Conservation (phyloP, 1,140 invertebrate genomes). For the Delia radicum region DNA sequence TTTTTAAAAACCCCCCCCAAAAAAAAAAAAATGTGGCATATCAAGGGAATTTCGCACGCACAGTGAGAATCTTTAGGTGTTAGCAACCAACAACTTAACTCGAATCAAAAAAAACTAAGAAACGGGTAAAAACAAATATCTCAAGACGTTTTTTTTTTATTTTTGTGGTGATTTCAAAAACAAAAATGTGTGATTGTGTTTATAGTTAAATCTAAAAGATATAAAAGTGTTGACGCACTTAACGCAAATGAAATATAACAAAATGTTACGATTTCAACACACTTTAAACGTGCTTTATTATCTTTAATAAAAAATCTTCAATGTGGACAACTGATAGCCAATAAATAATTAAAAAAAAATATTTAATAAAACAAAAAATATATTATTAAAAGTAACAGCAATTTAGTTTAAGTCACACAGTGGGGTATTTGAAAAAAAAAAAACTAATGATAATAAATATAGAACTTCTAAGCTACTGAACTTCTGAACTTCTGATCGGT, state of each 20-base stretch:
- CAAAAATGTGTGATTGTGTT: background rate
- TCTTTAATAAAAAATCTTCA: background rate
- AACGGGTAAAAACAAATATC: background rate
- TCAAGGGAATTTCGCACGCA: background rate
- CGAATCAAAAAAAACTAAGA: background rate
- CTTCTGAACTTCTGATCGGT: no score
- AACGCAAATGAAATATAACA: background rate
- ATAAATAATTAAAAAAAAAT: background rate
- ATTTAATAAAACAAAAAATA: background rate
- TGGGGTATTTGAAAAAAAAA: no score
- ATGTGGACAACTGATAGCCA: background rate
- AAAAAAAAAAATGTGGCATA: background rate
- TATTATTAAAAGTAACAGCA: background rate
- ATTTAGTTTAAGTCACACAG: background rate
- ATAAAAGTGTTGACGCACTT: background rate
- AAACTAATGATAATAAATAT: no score
- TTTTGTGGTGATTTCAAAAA: no score
- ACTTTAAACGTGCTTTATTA: background rate
- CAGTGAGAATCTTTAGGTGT: background rate
- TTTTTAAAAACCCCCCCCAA: no score
- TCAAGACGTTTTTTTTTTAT: no score
- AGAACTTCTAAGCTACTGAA: no score
- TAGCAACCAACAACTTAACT: background rate
- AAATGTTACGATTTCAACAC: background rate
- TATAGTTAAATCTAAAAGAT: background rate